These are phyloP conservation scores for Apotomis betuletana DNA, from an alignment of 2,888 invertebrate species.

Conservation along the genomic window DNA sequence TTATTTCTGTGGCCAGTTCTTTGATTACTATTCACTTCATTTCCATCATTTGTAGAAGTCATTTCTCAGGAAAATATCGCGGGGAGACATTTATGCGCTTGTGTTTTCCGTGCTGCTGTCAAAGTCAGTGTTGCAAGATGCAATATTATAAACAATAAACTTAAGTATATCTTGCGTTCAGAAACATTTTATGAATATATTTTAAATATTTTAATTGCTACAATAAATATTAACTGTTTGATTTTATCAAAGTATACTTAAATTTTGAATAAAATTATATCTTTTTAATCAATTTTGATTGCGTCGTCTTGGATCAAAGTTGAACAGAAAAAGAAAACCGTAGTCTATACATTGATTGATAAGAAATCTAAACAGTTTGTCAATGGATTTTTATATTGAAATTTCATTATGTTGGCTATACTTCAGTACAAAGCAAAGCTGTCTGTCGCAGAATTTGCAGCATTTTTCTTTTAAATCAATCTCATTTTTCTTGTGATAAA, in stretches of 20 bases:
- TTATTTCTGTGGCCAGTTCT: constrained; percentile 77
- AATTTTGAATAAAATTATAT: not conserved
- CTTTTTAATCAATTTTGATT: not conserved
- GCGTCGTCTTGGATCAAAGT: not conserved
- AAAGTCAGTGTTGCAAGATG: constrained; percentile 67
- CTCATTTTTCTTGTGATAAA: constrained; percentile 56
- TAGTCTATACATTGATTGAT: not conserved
- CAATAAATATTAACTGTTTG: too few species aligned
- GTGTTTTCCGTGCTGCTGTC: constrained; percentile 83
- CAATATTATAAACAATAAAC: constrained; percentile 39
- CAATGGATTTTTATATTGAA: constrained; percentile 41
- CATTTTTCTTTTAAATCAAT: constrained; percentile 68
- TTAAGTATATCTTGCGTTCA: constrained; percentile 18
- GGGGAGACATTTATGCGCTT: constrained; percentile 84
- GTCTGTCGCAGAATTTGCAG: constrained; percentile 76
- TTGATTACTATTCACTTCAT: constrained; percentile 81
- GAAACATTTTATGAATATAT: not conserved
- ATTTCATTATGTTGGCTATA: constrained; percentile 42
- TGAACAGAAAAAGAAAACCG: not conserved
- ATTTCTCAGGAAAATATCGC: constrained; percentile 83
- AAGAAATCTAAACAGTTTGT: constrained; percentile 31
- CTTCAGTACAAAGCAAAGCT: constrained; percentile 76
- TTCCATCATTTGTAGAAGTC: constrained; percentile 84
- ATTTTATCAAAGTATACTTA: too few species aligned
- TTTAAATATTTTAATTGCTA: too few species aligned